A percentile compares a stretch with the other conserved stretches of the same genome.
Conservation (phyloP, 2,113 vertebrate species). For the Tetrax tetrax region DNA sequence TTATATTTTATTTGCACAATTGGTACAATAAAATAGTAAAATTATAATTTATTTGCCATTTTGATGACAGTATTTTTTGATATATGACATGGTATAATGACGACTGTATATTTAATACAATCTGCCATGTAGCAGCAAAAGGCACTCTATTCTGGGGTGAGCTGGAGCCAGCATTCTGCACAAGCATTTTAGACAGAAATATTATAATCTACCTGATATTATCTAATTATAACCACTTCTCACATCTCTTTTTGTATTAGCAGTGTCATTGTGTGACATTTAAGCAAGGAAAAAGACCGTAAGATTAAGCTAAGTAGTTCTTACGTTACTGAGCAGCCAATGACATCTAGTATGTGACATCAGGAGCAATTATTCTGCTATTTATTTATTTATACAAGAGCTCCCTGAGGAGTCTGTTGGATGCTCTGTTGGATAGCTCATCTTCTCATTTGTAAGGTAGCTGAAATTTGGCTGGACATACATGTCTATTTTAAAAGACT, state of each 20-base stretch:
- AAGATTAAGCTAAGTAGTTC: background rate
- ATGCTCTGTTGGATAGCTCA: background rate
- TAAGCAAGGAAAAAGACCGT: background rate
- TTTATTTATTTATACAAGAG: background rate
- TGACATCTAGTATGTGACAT: background rate
- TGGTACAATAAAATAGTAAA: background rate
- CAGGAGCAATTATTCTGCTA: background rate
- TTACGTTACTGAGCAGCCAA: background rate
- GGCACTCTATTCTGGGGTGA: background rate
- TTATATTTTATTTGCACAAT: background rate
- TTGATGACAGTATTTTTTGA: background rate
- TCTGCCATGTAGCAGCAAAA: background rate
- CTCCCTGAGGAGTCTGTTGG: background rate
- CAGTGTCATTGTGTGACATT: background rate
- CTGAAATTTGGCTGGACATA: background rate
- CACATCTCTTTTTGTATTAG: background rate
- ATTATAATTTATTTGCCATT: background rate
- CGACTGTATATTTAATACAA: background rate
- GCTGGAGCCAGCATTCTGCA: background rate
- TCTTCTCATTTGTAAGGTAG: background rate
- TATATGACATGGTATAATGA: background rate
- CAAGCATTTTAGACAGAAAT: background rate
- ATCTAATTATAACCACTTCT: background rate
- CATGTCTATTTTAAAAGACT: background rate
- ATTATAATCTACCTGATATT: background rate